Base-by-base conservation (phyloP, 2,797 vertebrate genomes). In the Parauchenoglanis ngamensis region DNA sequence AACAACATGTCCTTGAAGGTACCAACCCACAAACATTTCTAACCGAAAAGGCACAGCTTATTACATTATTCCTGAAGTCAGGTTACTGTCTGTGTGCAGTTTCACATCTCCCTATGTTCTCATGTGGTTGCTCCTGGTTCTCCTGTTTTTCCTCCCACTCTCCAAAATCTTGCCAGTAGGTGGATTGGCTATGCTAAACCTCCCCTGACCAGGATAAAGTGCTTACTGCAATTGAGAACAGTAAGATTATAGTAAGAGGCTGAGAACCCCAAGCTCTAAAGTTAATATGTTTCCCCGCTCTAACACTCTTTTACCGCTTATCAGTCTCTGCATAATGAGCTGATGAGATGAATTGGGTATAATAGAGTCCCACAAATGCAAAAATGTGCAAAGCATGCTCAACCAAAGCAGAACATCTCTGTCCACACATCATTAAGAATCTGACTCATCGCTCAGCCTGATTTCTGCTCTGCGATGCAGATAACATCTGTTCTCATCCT, bases 391-490 rank as follows among this genome's bases (percentile, higher is more conserved):
- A 56, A 56, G 78, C 73, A 19, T 59, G 79, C 56, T 79, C 68
- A 77, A 73, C 28, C 61, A 35, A 86, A 67, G 65, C 68, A 54
- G 84, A 78, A 44, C 31, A 67, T 78, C 44, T 73, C 79, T 35
- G 21, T 79, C 86, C 81, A 77, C 79, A 80, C 84, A 79, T 80
- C 87, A 88, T 88, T 86, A 83, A 75, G 2, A 73, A 72, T 73
- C 54, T 86, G 85, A 86, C 65, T 78, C 85, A 86, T 76, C 73
- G 44, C 79, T 86, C 80, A 61, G 61, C 13, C 81, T 68, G 57
- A 80, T 59, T 80, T 80, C 57, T 80, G 78, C 75, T 57, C 40
- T 86, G 79, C 3, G 13, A 52, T 70, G 52, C 73, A 79, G 68
- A 90, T 59, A 86, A 56, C 52, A 79, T 52, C 49, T 82, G 35